Base-by-base conservation (phyloP, 1,140 invertebrate genomes). In the Diachasmimorpha longicaudata region DNA sequence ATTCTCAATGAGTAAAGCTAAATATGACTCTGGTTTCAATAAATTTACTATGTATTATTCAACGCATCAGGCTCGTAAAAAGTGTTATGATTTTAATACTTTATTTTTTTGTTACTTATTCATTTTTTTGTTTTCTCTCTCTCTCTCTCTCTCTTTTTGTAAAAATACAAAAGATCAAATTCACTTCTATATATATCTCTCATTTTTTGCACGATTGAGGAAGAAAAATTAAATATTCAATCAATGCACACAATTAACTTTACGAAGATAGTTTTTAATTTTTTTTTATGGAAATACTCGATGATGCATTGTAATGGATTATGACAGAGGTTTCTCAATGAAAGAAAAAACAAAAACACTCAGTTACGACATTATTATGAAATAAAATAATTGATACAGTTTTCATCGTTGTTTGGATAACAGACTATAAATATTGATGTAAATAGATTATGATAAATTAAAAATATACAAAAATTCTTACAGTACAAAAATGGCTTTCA, bases 1-100 rank as follows among this genome's bases (percentile, higher is more conserved):
- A 63, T 63, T 63, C 8, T 25, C 23, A 6, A 63, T 23, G 58
- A 25, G 42, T 48, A 31, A 71, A 71, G 48, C 69, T 58, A 31
- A 72, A 58, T 55, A 37, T 55, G 23, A 72, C 55, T 42, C 13
- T 8, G 66, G 4, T 42, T 44, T 67, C 9, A 23, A 39, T 71
- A 39, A 25, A 63, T 21, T 48, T 16, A 70, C 68, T 68, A 70
- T 74, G 74, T 42, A 69, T 71, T 39, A 68, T 72, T 71, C 48
- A 77, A 73, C 42, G 71, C 71, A 75, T 70, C 74, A 39, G 5
- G 55, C 52, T 67, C 70, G 66, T 74, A 77, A 76, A 78, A 71
- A 75, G 58, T 63, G 2, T 73, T 55, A 36, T 66, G 46, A 76
- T 72, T 73, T 63, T 25, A 23, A 63, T 63, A 63, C 58, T 63